phyloP scores from a whole-genome alignment of 2,797 vertebrate genomes.

The Spizella passerina region DNA sequence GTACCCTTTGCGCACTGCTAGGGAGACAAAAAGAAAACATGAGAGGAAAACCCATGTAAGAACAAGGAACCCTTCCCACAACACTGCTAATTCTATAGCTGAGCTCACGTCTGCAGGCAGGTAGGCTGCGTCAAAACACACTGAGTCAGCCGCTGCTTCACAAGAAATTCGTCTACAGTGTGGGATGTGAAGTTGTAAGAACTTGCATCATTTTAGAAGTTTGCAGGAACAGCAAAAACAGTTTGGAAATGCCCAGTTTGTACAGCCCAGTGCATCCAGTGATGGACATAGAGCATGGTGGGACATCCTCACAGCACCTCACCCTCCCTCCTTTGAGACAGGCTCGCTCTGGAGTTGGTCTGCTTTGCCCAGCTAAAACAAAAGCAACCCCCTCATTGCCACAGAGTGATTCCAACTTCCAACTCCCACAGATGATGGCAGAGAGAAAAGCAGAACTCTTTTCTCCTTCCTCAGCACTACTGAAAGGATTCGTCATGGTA shows the following conservation, averaged over 20 bases:
- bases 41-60: neutral
- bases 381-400: neutral
- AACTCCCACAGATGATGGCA: neutral
- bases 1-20: constrained; percentile 88
- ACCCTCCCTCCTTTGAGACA: neutral
- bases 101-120: constrained; percentile 9
- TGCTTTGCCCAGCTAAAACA: constrained; percentile 10
- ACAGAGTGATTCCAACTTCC: neutral
- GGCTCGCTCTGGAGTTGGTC: neutral
- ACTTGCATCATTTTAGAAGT: neutral
- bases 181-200: constrained; percentile 18
- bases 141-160: neutral
- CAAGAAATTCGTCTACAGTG: neutral
- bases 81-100: neutral
- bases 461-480: constrained; percentile 10
- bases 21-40: constrained; percentile 6
- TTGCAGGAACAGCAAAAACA: neutral
- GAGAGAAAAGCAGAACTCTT: neutral
- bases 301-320: neutral
- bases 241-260: neutral
- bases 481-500: neutral
- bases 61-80: neutral
- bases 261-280: neutral
- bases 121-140: constrained; percentile 26
- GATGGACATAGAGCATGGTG: neutral